Conservation (phyloP, 2,797 vertebrate genomes). For the Rachycentron canadum region DNA sequence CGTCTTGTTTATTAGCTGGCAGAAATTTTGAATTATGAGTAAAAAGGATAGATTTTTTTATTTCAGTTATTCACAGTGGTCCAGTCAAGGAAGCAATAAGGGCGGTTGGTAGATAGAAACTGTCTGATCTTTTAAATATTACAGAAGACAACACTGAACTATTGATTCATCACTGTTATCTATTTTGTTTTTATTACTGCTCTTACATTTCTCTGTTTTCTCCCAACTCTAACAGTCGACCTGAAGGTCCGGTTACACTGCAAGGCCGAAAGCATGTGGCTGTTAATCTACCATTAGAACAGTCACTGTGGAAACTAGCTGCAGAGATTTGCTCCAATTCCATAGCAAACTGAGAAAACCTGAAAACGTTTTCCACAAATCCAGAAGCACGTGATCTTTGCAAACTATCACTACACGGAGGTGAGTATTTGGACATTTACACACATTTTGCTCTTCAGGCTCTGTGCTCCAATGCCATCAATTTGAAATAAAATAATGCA, state of each 20-base stretch:
- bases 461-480: neutral
- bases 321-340: neutral
- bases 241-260: neutral
- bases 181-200: neutral
- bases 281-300: neutral
- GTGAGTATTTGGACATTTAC: neutral
- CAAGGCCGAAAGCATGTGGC: neutral
- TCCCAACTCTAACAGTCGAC: neutral
- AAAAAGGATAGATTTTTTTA: neutral
- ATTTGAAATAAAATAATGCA: neutral
- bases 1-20: neutral
- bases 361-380: no score
- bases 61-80: neutral
- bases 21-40: slow-evolving; percentile 1
- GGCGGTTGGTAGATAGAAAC: neutral
- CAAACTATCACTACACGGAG: neutral
- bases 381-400: no score
- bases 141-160: neutral
- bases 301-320: neutral
- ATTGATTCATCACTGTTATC: neutral
- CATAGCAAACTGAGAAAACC: neutral
- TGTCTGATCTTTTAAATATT: slow-evolving; percentile 17
- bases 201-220: neutral
- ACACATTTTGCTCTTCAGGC: neutral
- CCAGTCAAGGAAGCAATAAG: neutral